Evolutionary conservation across 2,888 invertebrate genomes (phyloP), one percentile per base, ranked within the genome.

Genomic region (Dicycla oo): DNA sequence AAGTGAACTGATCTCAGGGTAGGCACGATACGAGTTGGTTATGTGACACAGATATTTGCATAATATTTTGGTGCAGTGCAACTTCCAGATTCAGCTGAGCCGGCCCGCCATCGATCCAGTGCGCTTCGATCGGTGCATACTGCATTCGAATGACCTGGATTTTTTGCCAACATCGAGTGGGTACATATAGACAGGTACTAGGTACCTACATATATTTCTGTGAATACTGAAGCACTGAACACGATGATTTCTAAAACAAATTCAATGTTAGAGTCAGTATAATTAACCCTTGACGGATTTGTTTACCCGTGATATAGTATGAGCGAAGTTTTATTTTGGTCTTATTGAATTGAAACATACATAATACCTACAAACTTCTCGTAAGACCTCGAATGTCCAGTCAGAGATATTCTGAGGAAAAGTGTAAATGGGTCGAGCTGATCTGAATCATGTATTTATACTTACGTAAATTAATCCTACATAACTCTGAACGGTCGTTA

Each of bases 61-160:
- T 93, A 87, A 67, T 47, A 30, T 87, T 93, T 91, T 92, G 93
- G 93, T 76, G 78, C 80, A 82, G 78, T 79, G 78, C 88, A 87
- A 85, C 84, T 87, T 88, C 88, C 87, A 84, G 81, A 83, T 84
- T 78, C 79, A 86, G 85, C 78, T 75, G 81, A 75, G 85, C 82
- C 82, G 86, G 88, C 86, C 87, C 86, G 78, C 84, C 86, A 84
- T 86, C 76, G 73, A 80, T 81, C 82, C 74, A 83, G 75, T 64
- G 68, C 75, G 63, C 61, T 80, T 66, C 78, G 79, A 73, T 75
- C 71, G 75, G 70, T 78, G 73, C n/a, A 40, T 76, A 65, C 77
- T 86, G 87, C 84, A 85, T 82, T 83, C 81, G 80, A 75, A 78
- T 87, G 87, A 85, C 85, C 87, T 84, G 72, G 58, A 70, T 84